These are phyloP conservation scores for Holacanthus passer DNA, from an alignment of 2,113 vertebrate species.

Conservation along the genomic window DNA sequence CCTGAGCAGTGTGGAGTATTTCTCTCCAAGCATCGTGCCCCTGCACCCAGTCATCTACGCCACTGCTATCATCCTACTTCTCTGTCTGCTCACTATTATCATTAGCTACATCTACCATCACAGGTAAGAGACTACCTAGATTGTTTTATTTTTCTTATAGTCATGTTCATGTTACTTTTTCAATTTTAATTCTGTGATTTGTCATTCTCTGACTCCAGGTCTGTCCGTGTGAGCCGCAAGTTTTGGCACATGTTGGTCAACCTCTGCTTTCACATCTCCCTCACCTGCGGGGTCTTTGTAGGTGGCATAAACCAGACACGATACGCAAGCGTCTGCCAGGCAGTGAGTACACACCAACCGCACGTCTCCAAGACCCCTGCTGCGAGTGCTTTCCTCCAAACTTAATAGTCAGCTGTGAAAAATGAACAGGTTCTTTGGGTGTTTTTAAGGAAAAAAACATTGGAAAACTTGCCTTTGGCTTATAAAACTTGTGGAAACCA, in stretches of 20 bases:
- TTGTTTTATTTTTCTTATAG: not conserved
- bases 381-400: not conserved
- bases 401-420: slow-evolving; percentile 2
- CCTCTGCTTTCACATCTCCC: slow-evolving; percentile 93
- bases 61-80: slow-evolving; percentile 87
- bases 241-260: slow-evolving; percentile 99
- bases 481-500: slow-evolving; percentile 24
- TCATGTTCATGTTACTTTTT: not conserved
- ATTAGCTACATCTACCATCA: slow-evolving; percentile 93
- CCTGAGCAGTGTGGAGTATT: slow-evolving; percentile 88
- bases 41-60: slow-evolving; percentile 95
- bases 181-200: not conserved
- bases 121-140: slow-evolving; percentile 84
- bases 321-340: slow-evolving; percentile 92
- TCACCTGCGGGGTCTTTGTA: slow-evolving; percentile 92
- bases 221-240: slow-evolving; percentile 93
- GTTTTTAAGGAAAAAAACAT: slow-evolving; percentile 27
- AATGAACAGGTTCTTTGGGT: slow-evolving; percentile 6
- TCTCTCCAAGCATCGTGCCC: slow-evolving; percentile 83
- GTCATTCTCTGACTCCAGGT: slow-evolving; percentile 75
- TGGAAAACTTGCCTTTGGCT: slow-evolving; percentile 44
- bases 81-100: slow-evolving; percentile 89
- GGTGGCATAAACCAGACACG: slow-evolving; percentile 94
- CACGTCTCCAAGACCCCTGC: not conserved
- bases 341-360: slow-evolving; percentile 85